Base-by-base conservation (phyloP, 2,797 vertebrate species). In the Syngnathus acus region DNA sequence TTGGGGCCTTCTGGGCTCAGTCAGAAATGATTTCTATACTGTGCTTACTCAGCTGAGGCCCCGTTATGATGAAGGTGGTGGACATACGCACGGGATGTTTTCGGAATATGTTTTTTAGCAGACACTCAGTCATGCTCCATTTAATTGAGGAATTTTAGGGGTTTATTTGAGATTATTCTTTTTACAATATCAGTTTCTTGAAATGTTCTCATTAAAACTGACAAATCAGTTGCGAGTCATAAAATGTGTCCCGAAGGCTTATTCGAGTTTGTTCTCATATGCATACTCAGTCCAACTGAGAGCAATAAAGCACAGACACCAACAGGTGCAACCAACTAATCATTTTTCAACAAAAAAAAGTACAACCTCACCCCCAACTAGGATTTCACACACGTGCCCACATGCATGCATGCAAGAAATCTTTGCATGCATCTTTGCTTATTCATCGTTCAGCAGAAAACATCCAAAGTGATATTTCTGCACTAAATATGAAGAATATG, bases 11-110 rank as follows among this genome's bases (percentile, higher is more conserved):
- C 73, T 77, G 81, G 85, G 72, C 67, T 73, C 82, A 88, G 85
- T 80, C 79, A 84, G 73, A 78, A 82, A 76, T 72, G 55, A 86
- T 88, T 86, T 85, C 72, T 68, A 11, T 47, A 51, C 66, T 32
- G 69, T 80, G 81, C 80, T 87, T 82, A 77, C 63, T 83, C 82
- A 85, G 86, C 82, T 78, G 84, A 82, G 76, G 62, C 55, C 48
- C n/a, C 9, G 61, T 47, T 67, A 26, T 38, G 68, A 75, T 71
- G 69, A 77, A 82, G 69, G 73, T 60, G 71, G 65, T 65, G 63
- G 72, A 82, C 75, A 76, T 7, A 66, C 55, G 67, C 58, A 69
- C 65, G 43, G 53, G 61, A 66, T 66, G 54, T 78, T 69, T 69
- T 74, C 67, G 81, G 66, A 70, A 66, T 62, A 19, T 55, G 42